A percentile compares a stretch with the other conserved stretches of the same genome.
These are phyloP conservation scores for Erannis defoliaria DNA, from an alignment of 2,888 invertebrate genomes.

Conservation along the genomic window DNA sequence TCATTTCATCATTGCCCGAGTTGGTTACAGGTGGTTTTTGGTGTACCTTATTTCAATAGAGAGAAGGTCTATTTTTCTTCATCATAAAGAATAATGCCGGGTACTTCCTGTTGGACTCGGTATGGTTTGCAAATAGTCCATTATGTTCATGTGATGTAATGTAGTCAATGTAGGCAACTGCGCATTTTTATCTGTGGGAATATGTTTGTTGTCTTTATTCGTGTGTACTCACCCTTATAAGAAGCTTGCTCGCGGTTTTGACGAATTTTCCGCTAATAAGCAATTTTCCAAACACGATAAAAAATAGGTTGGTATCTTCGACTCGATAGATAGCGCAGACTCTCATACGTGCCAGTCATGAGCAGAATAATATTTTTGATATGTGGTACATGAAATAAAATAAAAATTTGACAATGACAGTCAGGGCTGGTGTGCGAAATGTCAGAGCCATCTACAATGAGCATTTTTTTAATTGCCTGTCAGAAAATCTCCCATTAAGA, in stretches of 20 bases:
- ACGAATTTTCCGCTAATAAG: background rate
- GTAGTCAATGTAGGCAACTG: conserved; percentile 9
- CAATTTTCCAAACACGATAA: too few relatives aligned
- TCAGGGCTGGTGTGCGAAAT: too few relatives aligned
- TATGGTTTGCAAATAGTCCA: conserved; percentile 42
- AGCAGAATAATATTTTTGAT: too few relatives aligned
- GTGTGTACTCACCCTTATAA: conserved; percentile 8
- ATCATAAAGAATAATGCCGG: conserved; percentile 23
- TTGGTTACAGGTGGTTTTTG: background rate
- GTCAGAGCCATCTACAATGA: too few relatives aligned
- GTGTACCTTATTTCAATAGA: conserved; percentile 1
- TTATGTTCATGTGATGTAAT: conserved; percentile 39
- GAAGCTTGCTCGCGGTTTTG: background rate
- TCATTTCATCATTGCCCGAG: background rate
- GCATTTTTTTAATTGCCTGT: too few relatives aligned
- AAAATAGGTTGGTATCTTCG: too few relatives aligned
- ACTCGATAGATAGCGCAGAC: too few relatives aligned
- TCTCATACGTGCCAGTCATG: too few relatives aligned
- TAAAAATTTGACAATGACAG: too few relatives aligned
- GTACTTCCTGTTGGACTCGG: conserved; percentile 39
- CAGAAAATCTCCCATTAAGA: too few relatives aligned
- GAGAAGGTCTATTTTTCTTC: conserved; percentile 27
- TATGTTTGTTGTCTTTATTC: conserved; percentile 9
- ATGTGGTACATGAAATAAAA: too few relatives aligned
- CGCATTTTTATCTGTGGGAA: conserved; percentile 34